Percentiles rank a stretch among this genome's conserved stretches.
phyloP scores from a whole-genome alignment of 1,140 invertebrate species.

The Drosophila yakuba region DNA sequence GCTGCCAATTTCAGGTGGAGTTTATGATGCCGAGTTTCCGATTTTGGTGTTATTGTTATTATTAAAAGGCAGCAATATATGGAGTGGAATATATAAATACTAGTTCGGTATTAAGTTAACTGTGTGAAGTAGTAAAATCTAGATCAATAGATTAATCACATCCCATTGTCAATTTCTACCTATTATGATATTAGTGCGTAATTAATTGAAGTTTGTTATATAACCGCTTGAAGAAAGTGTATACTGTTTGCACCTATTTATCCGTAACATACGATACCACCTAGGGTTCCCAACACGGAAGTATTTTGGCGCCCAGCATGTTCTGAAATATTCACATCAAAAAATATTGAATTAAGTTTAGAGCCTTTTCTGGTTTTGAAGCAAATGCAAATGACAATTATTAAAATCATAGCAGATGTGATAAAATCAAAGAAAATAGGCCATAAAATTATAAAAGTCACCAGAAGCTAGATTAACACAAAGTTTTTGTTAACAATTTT shows the following conservation, averaged over 20 bases:
- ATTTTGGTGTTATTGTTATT: conserved; percentile 10
- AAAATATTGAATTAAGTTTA: conserved; percentile 43
- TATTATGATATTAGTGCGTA: not conserved
- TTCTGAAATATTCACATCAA: conserved; percentile 20
- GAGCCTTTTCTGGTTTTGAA: conserved; percentile 31
- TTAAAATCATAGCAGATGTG: conserved; percentile 45
- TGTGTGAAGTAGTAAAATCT: too few relatives aligned
- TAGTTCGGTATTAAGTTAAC: conserved; percentile 5
- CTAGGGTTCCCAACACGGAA: conserved; percentile 42
- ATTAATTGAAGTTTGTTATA: not conserved
- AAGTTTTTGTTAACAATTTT: conserved; percentile 23
- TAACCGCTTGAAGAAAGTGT: not conserved
- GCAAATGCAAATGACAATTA: conserved; percentile 32
- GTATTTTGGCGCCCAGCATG: conserved; percentile 21
- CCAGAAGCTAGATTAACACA: conserved; percentile 28
- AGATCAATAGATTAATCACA: conserved; percentile 6
- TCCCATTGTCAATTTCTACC: not conserved
- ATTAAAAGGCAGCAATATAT: conserved; percentile 1
- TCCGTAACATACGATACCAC: conserved; percentile 5
- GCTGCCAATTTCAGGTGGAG: conserved; percentile 34
- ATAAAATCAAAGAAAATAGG: conserved; percentile 51
- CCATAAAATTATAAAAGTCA: conserved; percentile 51
- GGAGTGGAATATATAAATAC: conserved; percentile 9
- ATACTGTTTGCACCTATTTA: not conserved
- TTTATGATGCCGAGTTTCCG: conserved; percentile 46